Percentiles rank a stretch among this genome's conserved stretches.
phyloP scores from a whole-genome alignment of 2,113 vertebrate genomes.

The Dasyurus viverrinus region DNA sequence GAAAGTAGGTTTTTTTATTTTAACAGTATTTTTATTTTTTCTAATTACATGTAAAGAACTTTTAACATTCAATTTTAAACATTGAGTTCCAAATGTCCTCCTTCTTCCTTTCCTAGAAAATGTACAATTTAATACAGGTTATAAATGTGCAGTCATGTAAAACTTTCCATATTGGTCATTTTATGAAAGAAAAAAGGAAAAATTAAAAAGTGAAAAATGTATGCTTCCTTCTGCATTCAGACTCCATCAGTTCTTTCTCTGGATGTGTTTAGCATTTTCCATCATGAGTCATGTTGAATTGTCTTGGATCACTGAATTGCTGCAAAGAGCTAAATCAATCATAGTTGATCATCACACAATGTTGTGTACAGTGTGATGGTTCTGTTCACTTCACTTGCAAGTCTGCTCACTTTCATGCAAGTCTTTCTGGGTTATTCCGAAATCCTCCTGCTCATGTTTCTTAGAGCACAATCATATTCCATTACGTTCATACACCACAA shows the following conservation, averaged over 20 bases:
- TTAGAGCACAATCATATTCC: neutral
- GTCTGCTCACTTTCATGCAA: neutral
- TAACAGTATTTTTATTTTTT: neutral
- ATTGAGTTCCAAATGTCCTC: neutral
- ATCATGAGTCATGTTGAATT: neutral
- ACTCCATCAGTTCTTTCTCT: neutral
- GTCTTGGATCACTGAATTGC: neutral
- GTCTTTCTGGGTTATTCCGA: neutral
- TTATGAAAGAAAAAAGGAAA: neutral
- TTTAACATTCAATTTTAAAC: neutral
- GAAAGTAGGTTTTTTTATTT: conserved; percentile 10
- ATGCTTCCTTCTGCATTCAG: neutral
- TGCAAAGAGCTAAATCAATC: neutral
- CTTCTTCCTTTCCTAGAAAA: neutral
- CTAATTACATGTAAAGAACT: neutral
- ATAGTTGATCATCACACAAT: neutral
- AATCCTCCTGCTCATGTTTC: neutral
- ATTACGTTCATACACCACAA: neutral
- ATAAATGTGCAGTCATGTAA: neutral
- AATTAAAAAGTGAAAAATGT: neutral
- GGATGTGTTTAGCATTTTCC: neutral
- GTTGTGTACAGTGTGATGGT: neutral
- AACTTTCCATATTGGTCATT: neutral
- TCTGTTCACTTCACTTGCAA: neutral
- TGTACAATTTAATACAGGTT: neutral